phyloP scores from a whole-genome alignment of 2,797 vertebrate genomes.

The Cyclura pinguis region DNA sequence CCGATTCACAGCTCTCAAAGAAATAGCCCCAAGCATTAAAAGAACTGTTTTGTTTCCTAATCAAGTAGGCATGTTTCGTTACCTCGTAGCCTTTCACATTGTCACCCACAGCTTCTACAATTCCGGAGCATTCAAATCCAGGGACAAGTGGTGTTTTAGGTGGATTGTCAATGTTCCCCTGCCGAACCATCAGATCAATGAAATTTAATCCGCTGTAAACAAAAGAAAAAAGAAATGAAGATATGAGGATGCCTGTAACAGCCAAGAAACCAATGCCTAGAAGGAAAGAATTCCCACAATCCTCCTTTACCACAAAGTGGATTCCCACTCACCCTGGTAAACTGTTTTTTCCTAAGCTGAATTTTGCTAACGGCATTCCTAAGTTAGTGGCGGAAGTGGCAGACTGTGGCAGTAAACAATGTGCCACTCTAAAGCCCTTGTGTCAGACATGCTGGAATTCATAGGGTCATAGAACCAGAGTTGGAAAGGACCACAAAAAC shows the following conservation, averaged over 20 bases:
- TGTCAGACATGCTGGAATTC: too few species aligned
- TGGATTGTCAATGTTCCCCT: conserved; percentile 97
- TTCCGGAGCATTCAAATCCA: conserved; percentile 97
- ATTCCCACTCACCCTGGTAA: background rate
- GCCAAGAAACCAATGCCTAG: background rate
- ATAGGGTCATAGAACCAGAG: too few species aligned
- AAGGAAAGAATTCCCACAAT: background rate
- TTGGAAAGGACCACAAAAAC: too few species aligned
- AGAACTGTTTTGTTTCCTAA: background rate
- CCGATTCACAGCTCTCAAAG: background rate
- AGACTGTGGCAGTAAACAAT: too few species aligned
- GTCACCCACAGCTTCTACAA: conserved; percentile 93
- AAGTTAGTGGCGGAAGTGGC: background rate
- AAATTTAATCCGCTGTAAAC: conserved; percentile 95
- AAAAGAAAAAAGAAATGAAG: conserved; percentile 41
- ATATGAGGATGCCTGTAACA: background rate
- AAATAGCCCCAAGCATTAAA: background rate
- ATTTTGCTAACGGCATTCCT: background rate
- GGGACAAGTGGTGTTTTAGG: conserved; percentile 96
- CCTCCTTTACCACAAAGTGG: background rate
- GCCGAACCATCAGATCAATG: conserved; percentile 97
- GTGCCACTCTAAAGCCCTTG: too few species aligned
- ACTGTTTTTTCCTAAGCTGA: background rate
- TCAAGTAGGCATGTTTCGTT: conserved; percentile 46
- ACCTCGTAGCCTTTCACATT: conserved; percentile 95